Base-by-base conservation (phyloP, 2,888 invertebrate species). In the Glaucopsyche alexis region DNA sequence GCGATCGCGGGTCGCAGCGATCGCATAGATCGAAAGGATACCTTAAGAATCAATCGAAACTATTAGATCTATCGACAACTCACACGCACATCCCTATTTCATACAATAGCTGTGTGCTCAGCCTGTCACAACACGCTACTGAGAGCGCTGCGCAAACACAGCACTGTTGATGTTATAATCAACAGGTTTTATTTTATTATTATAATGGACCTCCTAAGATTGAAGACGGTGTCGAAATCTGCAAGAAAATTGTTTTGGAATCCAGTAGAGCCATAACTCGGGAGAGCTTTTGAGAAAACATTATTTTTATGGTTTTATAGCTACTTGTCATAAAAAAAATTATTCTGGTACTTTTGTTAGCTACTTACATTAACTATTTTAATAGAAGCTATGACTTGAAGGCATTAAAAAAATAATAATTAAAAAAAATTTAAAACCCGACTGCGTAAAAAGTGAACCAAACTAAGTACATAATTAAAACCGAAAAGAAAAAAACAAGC, bases 101-200 rank as follows among this genome's bases (percentile, higher is more conserved):
- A 80, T 76, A 75, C 74, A 76, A 79, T 79, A 42, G 78, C 73
- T 88, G 85, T 88, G 88, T 84, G 83, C 81, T 83, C 83, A 87
- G 86, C 83, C 81, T 84, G 87, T 89, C 87, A 89, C 82, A 89
- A 87, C 88, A 87, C 77, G 87, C 89, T 88, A 87, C 89, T 85
- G 88, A 84, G 82, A 78, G 79, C 74, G 78, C 75, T 83, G 77
- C 80, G 85, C 84, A 86, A 89, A 89, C 84, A 89, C 82, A 81
- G 75, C 80, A 38, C 60, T 60, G 79, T 80, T 82, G 75, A 78
- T 71, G 74, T 75, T 64, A 75, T 75, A 75, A 74, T 74, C 73
- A 74, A 75, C 64, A 70, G 47, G 64, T 71, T 50, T 64, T 75
- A 72, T 75, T 73, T 47, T 47, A 71, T 47, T n/a, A 71, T 71